Conservation (phyloP, 2,113 vertebrate genomes). For the Melanerpes formicivorus region DNA sequence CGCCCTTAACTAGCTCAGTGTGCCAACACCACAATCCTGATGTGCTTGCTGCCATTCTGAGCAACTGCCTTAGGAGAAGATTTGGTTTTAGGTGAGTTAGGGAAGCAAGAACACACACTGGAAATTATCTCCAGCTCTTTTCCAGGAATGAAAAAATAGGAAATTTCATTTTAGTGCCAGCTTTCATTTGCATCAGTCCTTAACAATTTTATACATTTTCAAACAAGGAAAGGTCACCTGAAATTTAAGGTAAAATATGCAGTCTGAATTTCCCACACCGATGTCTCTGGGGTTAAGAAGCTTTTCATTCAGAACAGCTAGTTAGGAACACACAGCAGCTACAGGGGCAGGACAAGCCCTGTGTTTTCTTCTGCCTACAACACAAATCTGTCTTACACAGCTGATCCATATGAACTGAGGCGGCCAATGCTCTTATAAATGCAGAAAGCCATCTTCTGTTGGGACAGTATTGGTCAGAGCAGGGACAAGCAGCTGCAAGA, state of each 20-base stretch:
- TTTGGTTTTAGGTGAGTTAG: conserved; percentile 18
- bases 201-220: background rate
- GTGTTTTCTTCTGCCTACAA: background rate
- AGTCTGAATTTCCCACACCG: background rate
- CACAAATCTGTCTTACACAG: background rate
- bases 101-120: background rate
- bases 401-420: background rate
- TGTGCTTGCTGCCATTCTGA: background rate
- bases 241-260: background rate
- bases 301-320: background rate
- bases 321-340: background rate
- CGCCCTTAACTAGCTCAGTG: background rate
- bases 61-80: conserved; percentile 9
- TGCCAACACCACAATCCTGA: background rate
- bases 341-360: background rate
- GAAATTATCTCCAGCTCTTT: background rate
- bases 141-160: background rate
- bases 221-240: background rate
- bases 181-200: background rate
- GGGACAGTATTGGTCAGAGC: background rate
- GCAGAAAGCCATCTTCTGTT: background rate
- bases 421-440: background rate
- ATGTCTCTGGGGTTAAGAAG: background rate
- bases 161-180: background rate
- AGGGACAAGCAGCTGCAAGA: background rate